Evolutionary conservation across 1,140 invertebrate species (phyloP), one percentile per base, ranked within the genome.

Genomic region (Semibalanus balanoides): DNA sequence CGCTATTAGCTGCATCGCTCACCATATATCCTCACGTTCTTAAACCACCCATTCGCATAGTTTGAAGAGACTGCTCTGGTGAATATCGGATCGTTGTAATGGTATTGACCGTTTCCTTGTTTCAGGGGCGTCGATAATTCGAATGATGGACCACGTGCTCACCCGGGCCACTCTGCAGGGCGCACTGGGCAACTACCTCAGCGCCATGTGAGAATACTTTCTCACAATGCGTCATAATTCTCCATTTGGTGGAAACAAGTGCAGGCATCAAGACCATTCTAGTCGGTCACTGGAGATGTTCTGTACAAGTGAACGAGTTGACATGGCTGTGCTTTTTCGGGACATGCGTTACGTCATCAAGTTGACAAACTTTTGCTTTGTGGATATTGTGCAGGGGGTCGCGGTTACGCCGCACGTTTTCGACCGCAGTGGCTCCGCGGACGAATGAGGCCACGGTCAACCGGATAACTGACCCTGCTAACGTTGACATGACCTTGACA

Each of bases 61-160:
- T 17, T 40, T 5, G 35, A 40, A 40, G 5, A 17, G 35, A 40
- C 17, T 17, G 5, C 35, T 7, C 5, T 40, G 35, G 5, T 40
- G 17, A 40, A 7, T 7, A 40, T 40, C 35, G 35, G 35, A 40
- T 40, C 17, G 35, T 40, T 5, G 5, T 40, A 17, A 40, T 40
- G 22, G 22, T 25, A 1, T 19, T 64, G 22, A 25, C 11, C 11
- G 22, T 64, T 64, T 14, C 14, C 22, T 1, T 19, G 9, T 64
- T 64, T 25, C 86, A 91, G 93, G 94, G 31, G 93, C 93, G 30
- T 91, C 93, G 0, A 90, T 98, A n/a, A 92, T 98, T 31, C 87
- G 95, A 31, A 98, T 98, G 95, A 95, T 97, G 92, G 89, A 93
- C 77, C 90, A 94, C 82, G 96, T 96, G 80, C 86, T 98, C 0